Evolutionary conservation across 2,888 invertebrate species (phyloP), one percentile per base, ranked within the genome.

Genomic region (Nymphalis c-album): DNA sequence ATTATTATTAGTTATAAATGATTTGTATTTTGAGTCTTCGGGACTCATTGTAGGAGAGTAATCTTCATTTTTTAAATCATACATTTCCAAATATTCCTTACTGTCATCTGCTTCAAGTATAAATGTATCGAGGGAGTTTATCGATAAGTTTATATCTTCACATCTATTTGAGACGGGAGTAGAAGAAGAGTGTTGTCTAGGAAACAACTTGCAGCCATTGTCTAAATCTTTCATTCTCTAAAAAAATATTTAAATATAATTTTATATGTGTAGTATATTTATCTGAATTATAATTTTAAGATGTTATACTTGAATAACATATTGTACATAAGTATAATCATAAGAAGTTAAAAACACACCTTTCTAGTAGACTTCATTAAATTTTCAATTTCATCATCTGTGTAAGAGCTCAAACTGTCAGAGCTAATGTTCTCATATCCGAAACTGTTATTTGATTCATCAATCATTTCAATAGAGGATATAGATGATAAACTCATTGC

Each of bases 351-450:
- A 10, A 26, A 35, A 71, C 71, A 74, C 75, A 83, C 85, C 69
- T 80, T 77, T 76, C 77, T 82, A 1, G 83, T 77, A 55, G 72
- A 67, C 77, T 75, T 65, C 74, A 85, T 82, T 1, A 84, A 74
- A 10, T 70, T 78, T 40, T 85, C 84, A 60, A 84, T 69, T 64
- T 82, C 78, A 45, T 75, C 75, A n/a, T 75, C 67, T 10, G 60
- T 53, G 47, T 53, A 76, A 7, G 74, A 75, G n/a, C 60, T 61
- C 31, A 76, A 71, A 60, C 73, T 75, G 48, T 73, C 76, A 7
- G 71, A 63, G 68, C 77, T 80, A 1, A 79, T 72, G 46, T 78
- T 74, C 10, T 81, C 79, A 65, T 78, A 77, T 18, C 40, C 18
- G 50, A 50, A 40, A 13, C 40, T 20, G 18, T 20, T 50, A n/a